phyloP scores from a whole-genome alignment of 1,140 invertebrate genomes.

The Drosophila yakuba region DNA sequence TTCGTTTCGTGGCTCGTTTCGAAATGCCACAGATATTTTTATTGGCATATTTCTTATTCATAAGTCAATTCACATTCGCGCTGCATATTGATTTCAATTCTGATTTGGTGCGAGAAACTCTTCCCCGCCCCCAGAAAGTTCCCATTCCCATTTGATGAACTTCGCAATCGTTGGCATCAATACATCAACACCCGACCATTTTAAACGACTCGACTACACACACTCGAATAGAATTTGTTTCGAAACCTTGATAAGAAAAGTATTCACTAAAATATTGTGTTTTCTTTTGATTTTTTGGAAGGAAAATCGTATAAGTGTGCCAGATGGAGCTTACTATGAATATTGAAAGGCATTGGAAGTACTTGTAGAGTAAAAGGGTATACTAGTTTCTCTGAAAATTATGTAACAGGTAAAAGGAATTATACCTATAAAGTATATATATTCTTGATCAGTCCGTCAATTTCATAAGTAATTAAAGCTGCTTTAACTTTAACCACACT shows the following conservation, averaged over 20 bases:
- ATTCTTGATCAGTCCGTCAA: too few relatives aligned
- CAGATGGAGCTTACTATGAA: conserved; percentile 25
- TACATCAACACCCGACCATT: conserved; percentile 70
- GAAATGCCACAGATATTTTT: conserved; percentile 59
- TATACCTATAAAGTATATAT: too few relatives aligned
- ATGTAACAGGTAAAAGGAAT: too few relatives aligned
- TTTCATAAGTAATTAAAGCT: too few relatives aligned
- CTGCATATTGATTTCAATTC: conserved; percentile 61
- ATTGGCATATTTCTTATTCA: conserved; percentile 71
- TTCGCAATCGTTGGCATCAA: conserved; percentile 60
- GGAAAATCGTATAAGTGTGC: conserved; percentile 1
- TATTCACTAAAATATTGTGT: conserved; percentile 18
- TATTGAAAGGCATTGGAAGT: background rate
- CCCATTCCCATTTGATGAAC: conserved; percentile 1
- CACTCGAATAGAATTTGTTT: conserved; percentile 45
- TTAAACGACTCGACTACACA: conserved; percentile 6
- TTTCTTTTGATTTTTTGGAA: conserved; percentile 23
- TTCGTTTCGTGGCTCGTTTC: background rate
- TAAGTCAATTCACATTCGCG: conserved; percentile 74
- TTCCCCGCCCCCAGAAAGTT: conserved; percentile 4
- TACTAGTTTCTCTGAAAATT: too few relatives aligned
- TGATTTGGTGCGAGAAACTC: conserved; percentile 47
- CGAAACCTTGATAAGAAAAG: conserved; percentile 67
- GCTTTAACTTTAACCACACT: too few relatives aligned
- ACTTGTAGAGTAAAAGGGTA: too few relatives aligned